These are phyloP conservation scores for Rhinoptilus africanus DNA, from an alignment of 2,113 vertebrate genomes.

Conservation along the genomic window DNA sequence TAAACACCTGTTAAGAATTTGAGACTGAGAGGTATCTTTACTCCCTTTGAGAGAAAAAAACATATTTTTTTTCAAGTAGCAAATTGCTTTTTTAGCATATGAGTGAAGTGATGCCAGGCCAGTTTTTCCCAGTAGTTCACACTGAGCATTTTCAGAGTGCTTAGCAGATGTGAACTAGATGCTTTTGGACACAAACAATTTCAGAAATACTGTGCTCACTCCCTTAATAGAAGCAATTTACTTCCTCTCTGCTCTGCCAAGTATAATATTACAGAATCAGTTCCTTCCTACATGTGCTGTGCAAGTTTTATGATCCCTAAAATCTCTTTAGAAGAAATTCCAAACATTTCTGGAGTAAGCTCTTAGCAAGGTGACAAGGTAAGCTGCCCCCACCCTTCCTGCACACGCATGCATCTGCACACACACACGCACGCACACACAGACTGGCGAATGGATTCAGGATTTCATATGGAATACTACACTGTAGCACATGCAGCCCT, in stretches of 20 bases:
- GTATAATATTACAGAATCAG: neutral
- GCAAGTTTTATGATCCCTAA: neutral
- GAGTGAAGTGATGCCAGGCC: neutral
- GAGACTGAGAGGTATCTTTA: neutral
- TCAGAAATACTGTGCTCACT: neutral
- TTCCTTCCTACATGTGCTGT: neutral
- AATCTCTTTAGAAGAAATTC: neutral
- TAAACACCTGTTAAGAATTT: neutral
- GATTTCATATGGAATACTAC: neutral
- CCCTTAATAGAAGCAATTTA: neutral
- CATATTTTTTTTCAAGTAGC: neutral
- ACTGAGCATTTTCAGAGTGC: neutral
- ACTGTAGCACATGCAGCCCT: neutral
- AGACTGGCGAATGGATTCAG: accelerated
- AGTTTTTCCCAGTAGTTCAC: neutral
- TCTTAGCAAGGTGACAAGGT: neutral
- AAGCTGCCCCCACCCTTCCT: neutral
- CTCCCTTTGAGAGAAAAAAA: neutral
- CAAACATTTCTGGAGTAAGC: neutral
- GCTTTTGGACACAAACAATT: neutral
- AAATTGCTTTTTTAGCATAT: neutral
- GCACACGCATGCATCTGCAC: neutral
- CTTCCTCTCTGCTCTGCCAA: neutral
- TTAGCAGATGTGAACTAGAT: neutral
- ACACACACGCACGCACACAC: too few species aligned